Conservation (phyloP, 2,888 invertebrate species). For the Tenthredo amoena region DNA sequence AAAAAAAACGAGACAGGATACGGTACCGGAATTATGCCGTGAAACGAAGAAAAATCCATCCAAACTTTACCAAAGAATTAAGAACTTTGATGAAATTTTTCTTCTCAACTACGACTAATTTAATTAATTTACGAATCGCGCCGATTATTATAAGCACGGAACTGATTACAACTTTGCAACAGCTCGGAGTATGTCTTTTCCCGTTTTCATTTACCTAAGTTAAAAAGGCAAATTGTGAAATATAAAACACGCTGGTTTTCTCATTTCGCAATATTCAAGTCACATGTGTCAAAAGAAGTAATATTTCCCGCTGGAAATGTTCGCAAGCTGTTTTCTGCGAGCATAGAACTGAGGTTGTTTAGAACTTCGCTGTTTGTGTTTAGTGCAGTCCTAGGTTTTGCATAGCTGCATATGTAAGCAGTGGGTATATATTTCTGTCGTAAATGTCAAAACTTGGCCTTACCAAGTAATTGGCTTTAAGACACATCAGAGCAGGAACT, state of each 20-base stretch:
- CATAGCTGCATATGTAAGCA: not conserved
- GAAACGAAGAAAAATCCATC: constrained; percentile 24
- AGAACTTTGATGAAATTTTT: constrained; percentile 42
- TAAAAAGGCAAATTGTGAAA: not conserved
- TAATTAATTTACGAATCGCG: constrained; percentile 38
- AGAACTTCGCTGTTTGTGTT: constrained; percentile 18
- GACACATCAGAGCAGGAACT: not conserved
- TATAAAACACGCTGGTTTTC: not conserved
- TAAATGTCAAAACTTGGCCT: constrained; percentile 21
- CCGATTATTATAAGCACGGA: constrained; percentile 24
- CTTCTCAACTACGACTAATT: constrained; percentile 6
- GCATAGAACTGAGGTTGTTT: not conserved
- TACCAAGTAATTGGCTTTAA: not conserved
- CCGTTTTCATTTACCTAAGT: not conserved
- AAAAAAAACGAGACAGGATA: not conserved
- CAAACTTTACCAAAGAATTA: constrained; percentile 15
- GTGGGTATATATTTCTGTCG: constrained; percentile 14
- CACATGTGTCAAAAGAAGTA: no score
- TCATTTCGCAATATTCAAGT: not conserved
- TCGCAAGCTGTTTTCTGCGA: not conserved
- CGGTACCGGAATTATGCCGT: not conserved
- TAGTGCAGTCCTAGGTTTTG: not conserved
- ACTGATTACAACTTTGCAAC: constrained; percentile 37
- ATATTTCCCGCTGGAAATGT: not conserved
- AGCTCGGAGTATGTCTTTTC: not conserved